Evolutionary conservation across 1,140 invertebrate genomes (phyloP), one percentile per base, ranked within the genome.

Genomic region (Eufriesea mexicana): DNA sequence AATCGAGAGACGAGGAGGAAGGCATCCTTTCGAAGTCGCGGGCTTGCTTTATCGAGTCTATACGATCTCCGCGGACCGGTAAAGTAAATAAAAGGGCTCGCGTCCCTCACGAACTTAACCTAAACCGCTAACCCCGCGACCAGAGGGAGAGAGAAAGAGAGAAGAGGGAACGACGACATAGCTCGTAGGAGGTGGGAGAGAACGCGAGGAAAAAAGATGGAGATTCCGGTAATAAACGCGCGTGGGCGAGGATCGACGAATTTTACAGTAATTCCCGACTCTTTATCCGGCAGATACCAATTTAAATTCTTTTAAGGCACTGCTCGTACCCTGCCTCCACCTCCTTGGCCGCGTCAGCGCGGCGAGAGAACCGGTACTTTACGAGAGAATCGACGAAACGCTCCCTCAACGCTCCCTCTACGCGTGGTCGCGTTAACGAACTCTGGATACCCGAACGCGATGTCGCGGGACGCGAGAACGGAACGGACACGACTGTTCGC

Each of bases 11-110:
- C 20, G 66, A 62, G 49, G 55, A 57, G 10, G 28, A 86, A 71
- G 59, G 73, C 84, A 89, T 87, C 85, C 86, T 90, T 85, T 88
- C 84, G 84, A 84, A 91, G 85, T 87, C 88, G 88, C 90, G 89
- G 80, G 57, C 68, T 86, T 84, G 86, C 76, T 88, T 92, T 92
- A 92, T 92, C 91, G 86, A 84, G 59, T 79, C 89, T 88, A 87
- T 89, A 89, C 89, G 88, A 92, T 92, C 92, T 92, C 49, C 59
- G 75, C 67, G 72, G 83, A 83, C 72, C 91, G 89, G 91, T 91
- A 91, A 91, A 91, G 91, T 90, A 92, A 92, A 92, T 92, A 92
- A 92, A 88, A 92, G 90, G 89, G 91, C 87, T 90, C 85, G 91
- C 89, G 86, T 84, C 84, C 78, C 86, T 90, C 91, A 89, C 89